phyloP scores from a whole-genome alignment of 1,140 invertebrate species.

The Oryctes rhinoceros region DNA sequence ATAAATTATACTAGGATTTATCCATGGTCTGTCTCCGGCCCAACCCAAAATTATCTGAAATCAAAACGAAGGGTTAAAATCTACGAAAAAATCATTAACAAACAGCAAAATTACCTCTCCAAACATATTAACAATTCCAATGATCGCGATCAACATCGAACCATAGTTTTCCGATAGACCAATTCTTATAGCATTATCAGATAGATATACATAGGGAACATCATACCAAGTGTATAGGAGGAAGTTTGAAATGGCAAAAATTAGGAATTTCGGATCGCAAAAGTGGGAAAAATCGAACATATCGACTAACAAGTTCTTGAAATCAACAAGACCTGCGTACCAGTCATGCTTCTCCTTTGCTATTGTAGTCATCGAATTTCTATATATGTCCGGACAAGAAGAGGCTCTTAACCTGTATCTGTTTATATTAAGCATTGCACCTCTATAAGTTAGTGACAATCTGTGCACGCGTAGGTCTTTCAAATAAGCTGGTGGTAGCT shows the following conservation, averaged over 20 bases:
- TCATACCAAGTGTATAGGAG: constrained; percentile 89
- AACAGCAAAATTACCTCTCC: constrained; percentile 75
- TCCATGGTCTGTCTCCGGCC: constrained; percentile 81
- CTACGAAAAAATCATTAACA: constrained; percentile 54
- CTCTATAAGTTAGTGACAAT: constrained; percentile 82
- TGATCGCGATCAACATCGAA: constrained; percentile 83
- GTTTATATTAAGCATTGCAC: constrained; percentile 87
- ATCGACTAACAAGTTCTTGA: constrained; percentile 77
- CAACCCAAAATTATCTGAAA: constrained; percentile 86
- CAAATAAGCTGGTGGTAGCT: constrained; percentile 70
- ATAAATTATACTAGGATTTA: constrained; percentile 79
- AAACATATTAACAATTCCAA: constrained; percentile 86
- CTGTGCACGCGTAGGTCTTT: constrained; percentile 76
- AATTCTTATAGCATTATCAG: constrained; percentile 76
- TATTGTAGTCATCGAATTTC: constrained; percentile 88
- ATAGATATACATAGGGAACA: constrained; percentile 86
- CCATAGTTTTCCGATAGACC: constrained; percentile 77
- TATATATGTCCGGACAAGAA: constrained; percentile 87
- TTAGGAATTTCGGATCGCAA: constrained; percentile 74
- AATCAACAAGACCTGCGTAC: constrained; percentile 78
- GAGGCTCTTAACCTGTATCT: constrained; percentile 81
- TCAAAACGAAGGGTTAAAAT: neutral
- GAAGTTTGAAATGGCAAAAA: constrained; percentile 86
- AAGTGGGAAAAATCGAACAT: constrained; percentile 85
- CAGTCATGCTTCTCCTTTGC: constrained; percentile 78